Percentiles rank a stretch among this genome's conserved stretches.
These are phyloP conservation scores for Nebria salina DNA, from an alignment of 2,888 invertebrate genomes.

Conservation along the genomic window DNA sequence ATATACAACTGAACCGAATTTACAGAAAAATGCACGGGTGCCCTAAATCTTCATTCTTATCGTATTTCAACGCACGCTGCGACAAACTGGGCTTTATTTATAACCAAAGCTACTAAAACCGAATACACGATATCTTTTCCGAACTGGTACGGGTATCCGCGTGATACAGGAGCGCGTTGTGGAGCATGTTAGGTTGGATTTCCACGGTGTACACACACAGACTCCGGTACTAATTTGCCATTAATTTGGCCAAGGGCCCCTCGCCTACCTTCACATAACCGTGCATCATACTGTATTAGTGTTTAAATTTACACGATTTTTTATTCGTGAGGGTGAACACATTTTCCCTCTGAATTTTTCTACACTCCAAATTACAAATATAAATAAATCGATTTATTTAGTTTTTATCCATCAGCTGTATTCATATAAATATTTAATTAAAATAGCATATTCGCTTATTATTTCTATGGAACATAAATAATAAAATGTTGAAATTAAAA, in stretches of 20 bases:
- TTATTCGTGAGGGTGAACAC: slow-evolving; percentile 24
- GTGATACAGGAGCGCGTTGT: background rate
- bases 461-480: too few species aligned
- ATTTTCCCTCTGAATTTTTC: background rate
- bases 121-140: slow-evolving; percentile 26
- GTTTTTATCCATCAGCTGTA: too few species aligned
- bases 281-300: slow-evolving; percentile 45
- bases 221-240: slow-evolving; percentile 43
- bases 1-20: background rate
- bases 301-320: slow-evolving; percentile 44
- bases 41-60: slow-evolving; percentile 46
- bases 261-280: slow-evolving; percentile 44
- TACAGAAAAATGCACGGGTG: slow-evolving; percentile 19
- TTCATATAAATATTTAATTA: too few species aligned
- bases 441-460: too few species aligned
- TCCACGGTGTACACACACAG: slow-evolving; percentile 16
- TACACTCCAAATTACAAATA: background rate
- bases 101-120: slow-evolving; percentile 41
- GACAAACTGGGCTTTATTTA: slow-evolving; percentile 44
- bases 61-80: slow-evolving; percentile 46
- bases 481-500: too few species aligned
- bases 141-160: background rate
- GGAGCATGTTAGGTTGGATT: slow-evolving; percentile 16
- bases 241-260: slow-evolving; percentile 42
- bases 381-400: background rate